A percentile compares a stretch with the other conserved stretches of the same genome.
Conservation (phyloP, 1,140 invertebrate species). For the Physella acuta region DNA sequence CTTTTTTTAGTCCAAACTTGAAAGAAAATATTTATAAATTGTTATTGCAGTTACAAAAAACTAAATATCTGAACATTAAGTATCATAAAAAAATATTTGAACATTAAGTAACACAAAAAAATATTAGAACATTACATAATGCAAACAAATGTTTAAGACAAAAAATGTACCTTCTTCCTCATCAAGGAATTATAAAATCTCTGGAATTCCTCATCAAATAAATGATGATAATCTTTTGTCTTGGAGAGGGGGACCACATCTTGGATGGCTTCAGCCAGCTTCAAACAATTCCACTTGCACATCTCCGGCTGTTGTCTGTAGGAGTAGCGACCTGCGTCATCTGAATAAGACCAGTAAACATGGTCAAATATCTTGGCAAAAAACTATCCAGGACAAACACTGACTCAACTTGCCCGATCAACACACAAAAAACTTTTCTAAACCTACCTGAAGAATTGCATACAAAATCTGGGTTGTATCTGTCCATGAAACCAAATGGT, state of each 20-base stretch:
- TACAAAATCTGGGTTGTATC: slow-evolving; percentile 67
- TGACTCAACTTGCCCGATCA: too few relatives aligned
- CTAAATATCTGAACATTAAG: neutral
- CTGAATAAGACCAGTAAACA: too few relatives aligned
- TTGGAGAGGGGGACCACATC: slow-evolving; percentile 57
- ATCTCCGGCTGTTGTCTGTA: slow-evolving; percentile 62
- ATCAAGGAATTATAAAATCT: slow-evolving; percentile 41
- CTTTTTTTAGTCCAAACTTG: slow-evolving; percentile 49
- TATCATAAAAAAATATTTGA: neutral
- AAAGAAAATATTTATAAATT: slow-evolving; percentile 28
- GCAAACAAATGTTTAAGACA: too few relatives aligned
- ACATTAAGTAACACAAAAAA: neutral
- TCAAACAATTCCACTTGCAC: slow-evolving; percentile 68
- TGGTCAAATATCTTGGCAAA: too few relatives aligned
- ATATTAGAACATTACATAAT: neutral
- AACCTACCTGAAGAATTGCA: slow-evolving; percentile 66
- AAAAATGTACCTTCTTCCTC: slow-evolving; percentile 49
- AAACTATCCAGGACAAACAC: too few relatives aligned
- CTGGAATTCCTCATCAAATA: slow-evolving; percentile 48
- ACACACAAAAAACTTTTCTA: too few relatives aligned
- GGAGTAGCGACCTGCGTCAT: slow-evolving; percentile 67
- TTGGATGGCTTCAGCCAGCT: slow-evolving; percentile 66
- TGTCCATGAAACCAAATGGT: slow-evolving; percentile 72
- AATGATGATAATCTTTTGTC: slow-evolving; percentile 39
- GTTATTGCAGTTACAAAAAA: neutral